A percentile compares a stretch with the other conserved stretches of the same genome.
phyloP scores from a whole-genome alignment of 2,113 vertebrate species.

The Rhinogobius similis region DNA sequence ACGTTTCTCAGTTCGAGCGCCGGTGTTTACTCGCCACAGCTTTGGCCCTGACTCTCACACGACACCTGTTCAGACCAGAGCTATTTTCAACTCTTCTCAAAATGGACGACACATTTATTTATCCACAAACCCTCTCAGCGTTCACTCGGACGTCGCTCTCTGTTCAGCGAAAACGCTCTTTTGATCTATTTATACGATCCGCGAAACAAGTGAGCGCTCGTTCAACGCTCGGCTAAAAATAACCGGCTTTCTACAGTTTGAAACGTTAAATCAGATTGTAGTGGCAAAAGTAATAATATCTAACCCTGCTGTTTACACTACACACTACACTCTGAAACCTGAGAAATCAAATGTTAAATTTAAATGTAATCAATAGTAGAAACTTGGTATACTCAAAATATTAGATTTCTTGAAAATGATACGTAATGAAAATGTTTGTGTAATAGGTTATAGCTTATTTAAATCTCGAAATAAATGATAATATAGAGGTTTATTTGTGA shows the following conservation, averaged over 20 bases:
- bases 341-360: no score
- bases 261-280: background rate
- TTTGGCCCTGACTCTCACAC: slow-evolving; percentile 57
- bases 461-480: no score
- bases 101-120: slow-evolving; percentile 82
- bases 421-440: no score
- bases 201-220: slow-evolving; percentile 9
- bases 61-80: slow-evolving; percentile 87
- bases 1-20: no score
- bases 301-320: no score
- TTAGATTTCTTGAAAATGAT: no score
- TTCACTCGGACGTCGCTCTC: background rate
- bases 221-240: background rate
- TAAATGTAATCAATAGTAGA: no score
- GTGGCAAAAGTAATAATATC: no score
- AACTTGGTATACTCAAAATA: no score
- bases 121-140: slow-evolving; percentile 56
- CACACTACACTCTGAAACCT: no score
- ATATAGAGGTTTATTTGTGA: no score
- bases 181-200: background rate
- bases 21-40: background rate
- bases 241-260: background rate
- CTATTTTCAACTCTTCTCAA: slow-evolving; percentile 92
- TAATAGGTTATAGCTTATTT: no score
- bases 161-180: slow-evolving; percentile 19